Percentiles rank a stretch among this genome's conserved stretches.
Evolutionary conservation across 2,888 invertebrate species (phyloP).

Genomic region (Dastarcus helophoroides): DNA sequence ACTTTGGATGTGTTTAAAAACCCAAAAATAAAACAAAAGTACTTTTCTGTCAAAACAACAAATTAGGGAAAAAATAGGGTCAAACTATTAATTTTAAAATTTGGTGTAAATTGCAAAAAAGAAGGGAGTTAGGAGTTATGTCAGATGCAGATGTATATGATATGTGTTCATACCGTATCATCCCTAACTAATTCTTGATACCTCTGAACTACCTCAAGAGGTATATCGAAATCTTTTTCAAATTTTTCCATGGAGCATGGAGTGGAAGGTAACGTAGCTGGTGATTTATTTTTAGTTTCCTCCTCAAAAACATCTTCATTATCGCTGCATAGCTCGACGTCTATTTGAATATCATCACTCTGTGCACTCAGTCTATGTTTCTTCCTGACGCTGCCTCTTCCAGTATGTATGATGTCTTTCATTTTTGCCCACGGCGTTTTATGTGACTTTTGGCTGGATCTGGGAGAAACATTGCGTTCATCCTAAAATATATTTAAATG

Average conservation of each 20-base stretch:
- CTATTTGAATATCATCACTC: slow-evolving; percentile 32
- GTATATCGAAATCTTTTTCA: slow-evolving; percentile 21
- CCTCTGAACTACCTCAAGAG: slow-evolving; percentile 27
- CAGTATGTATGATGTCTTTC: slow-evolving; percentile 64
- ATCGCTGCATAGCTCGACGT: slow-evolving; percentile 28
- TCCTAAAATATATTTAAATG: slow-evolving; percentile 7
- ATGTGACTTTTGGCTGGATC: slow-evolving; percentile 14
- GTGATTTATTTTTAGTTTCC: slow-evolving; percentile 17
- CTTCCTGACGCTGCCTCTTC: slow-evolving; percentile 55
- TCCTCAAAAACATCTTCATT: slow-evolving; percentile 33
- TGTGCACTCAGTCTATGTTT: slow-evolving; percentile 32
- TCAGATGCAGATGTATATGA: neutral
- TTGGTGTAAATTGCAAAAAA: too few relatives aligned
- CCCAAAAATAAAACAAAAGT: too few relatives aligned
- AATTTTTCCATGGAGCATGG: slow-evolving; percentile 1
- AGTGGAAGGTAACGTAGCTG: slow-evolving; percentile 4
- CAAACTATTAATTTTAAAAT: too few relatives aligned
- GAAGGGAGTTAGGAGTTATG: too few relatives aligned
- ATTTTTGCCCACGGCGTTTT: slow-evolving; percentile 68
- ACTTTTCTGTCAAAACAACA: too few relatives aligned
- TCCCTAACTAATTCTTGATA: slow-evolving; percentile 28
- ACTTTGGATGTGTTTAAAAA: too few relatives aligned
- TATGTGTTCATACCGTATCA: slow-evolving; percentile 12
- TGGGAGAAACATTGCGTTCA: slow-evolving; percentile 8
- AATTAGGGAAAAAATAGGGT: too few relatives aligned